Conservation (phyloP, 2,888 invertebrate species). For the Ichneumon xanthorius region DNA sequence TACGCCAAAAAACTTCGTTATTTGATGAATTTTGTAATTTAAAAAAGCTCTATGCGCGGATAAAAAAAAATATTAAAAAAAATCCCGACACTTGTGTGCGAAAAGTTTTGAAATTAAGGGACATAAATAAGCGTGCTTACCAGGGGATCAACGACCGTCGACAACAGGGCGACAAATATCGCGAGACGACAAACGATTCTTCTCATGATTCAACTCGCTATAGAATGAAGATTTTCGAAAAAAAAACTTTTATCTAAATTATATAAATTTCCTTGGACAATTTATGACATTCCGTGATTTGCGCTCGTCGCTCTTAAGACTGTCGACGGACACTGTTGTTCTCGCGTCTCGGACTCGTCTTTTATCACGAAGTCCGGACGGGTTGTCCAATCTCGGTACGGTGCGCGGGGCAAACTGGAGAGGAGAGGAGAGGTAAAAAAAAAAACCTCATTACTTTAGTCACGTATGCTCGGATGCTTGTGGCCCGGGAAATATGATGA, state of each 20-base stretch:
- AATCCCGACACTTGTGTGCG: too few species aligned
- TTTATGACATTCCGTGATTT: background rate
- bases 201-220: background rate
- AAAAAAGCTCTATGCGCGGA: too few species aligned
- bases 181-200: slow-evolving; percentile 30
- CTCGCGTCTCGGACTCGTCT: slow-evolving; percentile 49
- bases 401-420: background rate
- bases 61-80: too few species aligned
- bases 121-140: slow-evolving; percentile 27
- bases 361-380: slow-evolving; percentile 46
- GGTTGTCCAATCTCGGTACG: background rate
- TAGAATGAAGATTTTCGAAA: background rate
- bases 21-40: too few species aligned
- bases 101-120: background rate
- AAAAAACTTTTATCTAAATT: background rate
- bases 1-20: too few species aligned
- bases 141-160: slow-evolving; percentile 17
- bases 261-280: slow-evolving; percentile 4
- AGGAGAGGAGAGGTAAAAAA: slow-evolving; percentile 11
- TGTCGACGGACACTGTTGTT: slow-evolving; percentile 58
- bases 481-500: slow-evolving; percentile 26
- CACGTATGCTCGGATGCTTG: slow-evolving; percentile 32
- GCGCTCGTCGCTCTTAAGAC: slow-evolving; percentile 4
- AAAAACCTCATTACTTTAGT: slow-evolving; percentile 65
- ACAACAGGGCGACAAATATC: slow-evolving; percentile 16